Base-by-base conservation (phyloP, 2,888 invertebrate genomes). In the Microctonus hyperodae region DNA sequence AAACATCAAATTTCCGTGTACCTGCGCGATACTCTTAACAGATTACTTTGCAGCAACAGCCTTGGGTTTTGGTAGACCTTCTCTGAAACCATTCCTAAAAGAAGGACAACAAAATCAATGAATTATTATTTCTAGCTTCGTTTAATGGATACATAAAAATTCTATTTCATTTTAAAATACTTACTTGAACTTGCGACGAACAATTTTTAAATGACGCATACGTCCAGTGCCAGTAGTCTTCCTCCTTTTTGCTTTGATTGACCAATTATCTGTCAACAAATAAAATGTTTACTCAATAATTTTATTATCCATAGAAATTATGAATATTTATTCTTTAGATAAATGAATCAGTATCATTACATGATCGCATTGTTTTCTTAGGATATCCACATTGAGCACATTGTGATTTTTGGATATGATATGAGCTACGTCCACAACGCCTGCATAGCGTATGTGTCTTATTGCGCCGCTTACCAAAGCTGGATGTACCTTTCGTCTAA, bases 371-470 rank as follows among this genome's bases (percentile, higher is more conserved):
- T 86, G 96, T 96, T 71, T 94, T 93, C 73, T 92, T 91, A 64
- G 99, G 99, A 83, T 98, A 99, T 74, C 97, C 99, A 86, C 99
- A 99, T 83, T 97, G 95, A 55, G 98, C 93, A 88, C 99, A 99
- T 85, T 91, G 90, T 61, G 95, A 95, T 87, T 99, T 99, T 85
- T 99, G 98, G 79, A 99, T 98, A 86, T 99, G 99, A 85, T 97
- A 99, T 0, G 97, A 95, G 60, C 97, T 96, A 75, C 97, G 91
- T 75, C 99, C 99, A 89, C 99, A 99, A 80, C 99, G 91, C 83
- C 99, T 91, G 87, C 99, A 99, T 86, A 98, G 87, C 44, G 99
- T 99, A 89, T 99, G 99, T 83, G 99, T 98, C 94, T 99, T 99
- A 87, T 98, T 98, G 81, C 97, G 96, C 85, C 99, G 94, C 88